Evolutionary conservation across 2,888 invertebrate genomes (phyloP).

Genomic region (Oscheius sp.): DNA sequence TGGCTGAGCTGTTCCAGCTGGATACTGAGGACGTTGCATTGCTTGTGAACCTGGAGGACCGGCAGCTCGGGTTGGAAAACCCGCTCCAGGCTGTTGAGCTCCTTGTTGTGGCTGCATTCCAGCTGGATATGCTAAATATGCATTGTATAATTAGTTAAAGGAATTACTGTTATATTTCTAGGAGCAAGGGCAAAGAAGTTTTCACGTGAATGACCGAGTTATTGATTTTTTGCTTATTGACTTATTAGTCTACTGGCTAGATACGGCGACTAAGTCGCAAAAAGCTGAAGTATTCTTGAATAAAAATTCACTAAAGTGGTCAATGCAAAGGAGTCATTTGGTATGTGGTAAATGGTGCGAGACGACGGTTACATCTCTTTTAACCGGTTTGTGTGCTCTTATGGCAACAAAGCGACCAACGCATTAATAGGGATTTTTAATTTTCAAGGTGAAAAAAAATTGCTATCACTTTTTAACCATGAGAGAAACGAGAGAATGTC

Average conservation of each 20-base stretch:
- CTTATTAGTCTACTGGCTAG: too few relatives aligned
- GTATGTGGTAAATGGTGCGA: background rate
- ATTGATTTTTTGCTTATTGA: background rate
- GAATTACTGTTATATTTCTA: too few relatives aligned
- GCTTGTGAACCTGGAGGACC: background rate
- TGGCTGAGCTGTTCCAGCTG: conserved; percentile 7
- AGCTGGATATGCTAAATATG: conserved; percentile 3
- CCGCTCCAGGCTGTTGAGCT: background rate
- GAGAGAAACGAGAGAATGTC: background rate
- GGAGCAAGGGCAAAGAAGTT: too few relatives aligned
- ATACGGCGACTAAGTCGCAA: too few relatives aligned
- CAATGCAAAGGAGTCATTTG: background rate
- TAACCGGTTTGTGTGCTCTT: conserved; percentile 28
- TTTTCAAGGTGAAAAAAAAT: background rate
- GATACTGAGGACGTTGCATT: conserved; percentile 20
- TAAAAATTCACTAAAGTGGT: too few relatives aligned
- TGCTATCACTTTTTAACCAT: background rate
- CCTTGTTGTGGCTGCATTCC: conserved; percentile 18
- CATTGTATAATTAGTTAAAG: background rate
- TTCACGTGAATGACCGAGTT: too few relatives aligned
- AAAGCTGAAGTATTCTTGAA: too few relatives aligned
- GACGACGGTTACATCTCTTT: background rate
- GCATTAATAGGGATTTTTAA: background rate
- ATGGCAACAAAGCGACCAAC: background rate
- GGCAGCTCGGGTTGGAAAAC: background rate